phyloP scores from a whole-genome alignment of 2,888 invertebrate species.

The Drosophila anceps region DNA sequence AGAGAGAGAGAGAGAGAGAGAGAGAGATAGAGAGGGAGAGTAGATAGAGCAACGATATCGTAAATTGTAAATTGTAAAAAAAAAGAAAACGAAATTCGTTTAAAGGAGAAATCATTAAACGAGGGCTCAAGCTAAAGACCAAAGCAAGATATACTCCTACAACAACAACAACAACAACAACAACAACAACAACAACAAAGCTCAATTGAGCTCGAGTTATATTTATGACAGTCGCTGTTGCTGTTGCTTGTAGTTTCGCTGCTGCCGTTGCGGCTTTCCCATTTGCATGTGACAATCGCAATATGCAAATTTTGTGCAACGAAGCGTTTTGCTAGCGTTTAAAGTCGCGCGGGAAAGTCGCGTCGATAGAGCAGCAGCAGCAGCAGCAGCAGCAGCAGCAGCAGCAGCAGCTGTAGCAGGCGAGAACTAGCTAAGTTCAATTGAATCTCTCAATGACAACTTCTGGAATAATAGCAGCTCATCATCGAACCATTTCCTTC shows the following conservation, averaged over 20 bases:
- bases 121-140: slow-evolving; percentile 13
- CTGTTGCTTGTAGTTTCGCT: slow-evolving; percentile 48
- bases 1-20: neutral
- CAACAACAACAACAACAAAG: slow-evolving; percentile 36
- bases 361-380: slow-evolving; percentile 10
- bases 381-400: too few species aligned
- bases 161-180: slow-evolving; percentile 21
- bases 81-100: slow-evolving; percentile 56
- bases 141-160: slow-evolving; percentile 10
- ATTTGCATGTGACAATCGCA: slow-evolving; percentile 50
- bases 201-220: slow-evolving; percentile 76
- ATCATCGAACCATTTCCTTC: neutral
- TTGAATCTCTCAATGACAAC: neutral
- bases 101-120: slow-evolving; percentile 76
- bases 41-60: slow-evolving; percentile 6
- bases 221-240: slow-evolving; percentile 71
- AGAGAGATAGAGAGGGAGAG: neutral
- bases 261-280: slow-evolving; percentile 57
- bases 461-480: neutral
- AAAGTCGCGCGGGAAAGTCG: slow-evolving; percentile 75
- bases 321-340: slow-evolving; percentile 74
- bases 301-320: slow-evolving; percentile 78
- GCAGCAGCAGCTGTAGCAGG: too few species aligned
- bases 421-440: neutral
- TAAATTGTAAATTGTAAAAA: neutral